phyloP scores from a whole-genome alignment of 2,113 vertebrate genomes.

The Carassius auratus region DNA sequence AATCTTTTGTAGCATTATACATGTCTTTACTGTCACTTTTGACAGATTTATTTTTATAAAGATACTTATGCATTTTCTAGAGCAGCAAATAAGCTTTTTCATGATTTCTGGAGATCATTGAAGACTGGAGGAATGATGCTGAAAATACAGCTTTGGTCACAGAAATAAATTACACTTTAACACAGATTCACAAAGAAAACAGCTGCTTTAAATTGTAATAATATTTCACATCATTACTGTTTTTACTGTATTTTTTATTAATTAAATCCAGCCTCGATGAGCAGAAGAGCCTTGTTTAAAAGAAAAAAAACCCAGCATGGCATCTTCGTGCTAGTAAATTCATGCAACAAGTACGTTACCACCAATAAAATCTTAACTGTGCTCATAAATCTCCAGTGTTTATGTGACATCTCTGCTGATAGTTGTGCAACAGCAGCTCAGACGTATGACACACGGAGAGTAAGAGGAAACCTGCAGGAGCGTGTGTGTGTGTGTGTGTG shows the following conservation, averaged over 20 bases:
- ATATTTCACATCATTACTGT: no score
- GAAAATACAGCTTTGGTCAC: no score
- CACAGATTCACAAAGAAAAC: no score
- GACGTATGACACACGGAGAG: slow-evolving; percentile 43
- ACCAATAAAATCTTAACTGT: background rate
- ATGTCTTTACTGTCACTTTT: background rate
- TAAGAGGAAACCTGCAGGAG: slow-evolving; percentile 37
- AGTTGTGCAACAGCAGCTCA: slow-evolving; percentile 41
- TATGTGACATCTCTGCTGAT: slow-evolving; percentile 32
- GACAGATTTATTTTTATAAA: no score
- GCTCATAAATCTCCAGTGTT: slow-evolving; percentile 14
- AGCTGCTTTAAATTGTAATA: no score
- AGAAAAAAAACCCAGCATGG: no score
- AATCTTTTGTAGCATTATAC: background rate
- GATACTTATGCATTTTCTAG: background rate
- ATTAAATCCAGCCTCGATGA: no score
- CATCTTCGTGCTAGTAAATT: background rate
- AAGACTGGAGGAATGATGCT: no score
- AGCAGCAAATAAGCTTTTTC: background rate
- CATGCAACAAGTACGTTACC: slow-evolving; percentile 2
- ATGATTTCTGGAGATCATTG: background rate
- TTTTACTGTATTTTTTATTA: no score
- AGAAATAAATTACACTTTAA: no score
- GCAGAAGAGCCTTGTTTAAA: no score
- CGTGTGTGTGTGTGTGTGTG: background rate